phyloP scores from a whole-genome alignment of 2,797 vertebrate species.

The Coluber constrictor region DNA sequence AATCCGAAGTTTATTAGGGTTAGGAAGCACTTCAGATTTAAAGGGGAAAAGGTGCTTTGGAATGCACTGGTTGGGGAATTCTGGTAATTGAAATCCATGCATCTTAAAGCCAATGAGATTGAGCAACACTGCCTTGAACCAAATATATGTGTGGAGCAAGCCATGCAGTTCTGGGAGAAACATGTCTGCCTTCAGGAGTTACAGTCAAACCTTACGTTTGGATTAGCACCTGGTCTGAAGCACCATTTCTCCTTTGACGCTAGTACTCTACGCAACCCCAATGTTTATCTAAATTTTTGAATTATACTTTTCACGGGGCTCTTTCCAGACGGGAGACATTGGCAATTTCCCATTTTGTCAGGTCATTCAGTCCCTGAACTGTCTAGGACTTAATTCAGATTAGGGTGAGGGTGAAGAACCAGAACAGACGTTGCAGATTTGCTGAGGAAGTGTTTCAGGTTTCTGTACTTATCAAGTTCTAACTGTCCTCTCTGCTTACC shows the following conservation, averaged over 20 bases:
- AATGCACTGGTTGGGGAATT: background rate
- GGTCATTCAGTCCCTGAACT: background rate
- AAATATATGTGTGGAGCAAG: background rate
- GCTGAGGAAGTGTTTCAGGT: background rate
- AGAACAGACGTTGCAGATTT: background rate
- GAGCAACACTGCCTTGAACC: background rate
- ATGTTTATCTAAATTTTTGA: background rate
- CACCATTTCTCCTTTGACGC: background rate
- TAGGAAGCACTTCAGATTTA: background rate
- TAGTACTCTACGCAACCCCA: background rate
- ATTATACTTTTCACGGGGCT: background rate
- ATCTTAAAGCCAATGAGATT: background rate
- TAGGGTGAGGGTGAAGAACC: background rate
- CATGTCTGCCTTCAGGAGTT: background rate
- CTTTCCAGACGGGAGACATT: background rate
- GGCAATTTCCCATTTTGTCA: background rate
- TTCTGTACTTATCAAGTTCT: background rate
- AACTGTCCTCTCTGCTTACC: background rate
- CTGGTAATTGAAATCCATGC: background rate
- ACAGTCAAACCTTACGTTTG: background rate
- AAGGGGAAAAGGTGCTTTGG: background rate
- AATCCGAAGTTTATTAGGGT: background rate
- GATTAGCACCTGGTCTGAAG: background rate
- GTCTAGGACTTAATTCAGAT: background rate
- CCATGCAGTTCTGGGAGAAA: background rate